Evolutionary conservation across 2,888 invertebrate species (phyloP).

Genomic region (Stictocephala bisonia): DNA sequence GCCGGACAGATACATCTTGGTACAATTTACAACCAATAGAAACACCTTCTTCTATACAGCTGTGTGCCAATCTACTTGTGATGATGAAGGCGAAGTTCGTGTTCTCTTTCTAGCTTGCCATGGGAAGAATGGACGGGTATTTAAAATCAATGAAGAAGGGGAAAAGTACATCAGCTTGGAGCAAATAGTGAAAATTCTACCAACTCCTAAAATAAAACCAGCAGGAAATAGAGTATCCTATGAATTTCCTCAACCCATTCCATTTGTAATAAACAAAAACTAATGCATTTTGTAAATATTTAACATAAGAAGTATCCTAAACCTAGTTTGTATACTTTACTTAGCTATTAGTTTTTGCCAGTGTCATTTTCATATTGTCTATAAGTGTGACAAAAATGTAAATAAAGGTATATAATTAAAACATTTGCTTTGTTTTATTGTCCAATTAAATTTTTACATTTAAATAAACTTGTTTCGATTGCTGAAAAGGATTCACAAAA

Average conservation of each 20-base stretch:
- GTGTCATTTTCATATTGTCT: neutral
- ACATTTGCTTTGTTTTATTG: too few relatives aligned
- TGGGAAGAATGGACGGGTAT: neutral
- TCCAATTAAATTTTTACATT: too few relatives aligned
- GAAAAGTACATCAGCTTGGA: neutral
- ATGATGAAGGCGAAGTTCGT: conserved; percentile 6
- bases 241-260: conserved; percentile 5
- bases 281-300: neutral
- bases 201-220: conserved; percentile 3
- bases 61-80: conserved; percentile 4
- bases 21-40: neutral
- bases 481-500: too few relatives aligned
- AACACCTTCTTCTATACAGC: conserved; percentile 4
- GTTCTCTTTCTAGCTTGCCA: neutral
- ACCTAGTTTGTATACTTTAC: neutral
- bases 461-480: too few relatives aligned
- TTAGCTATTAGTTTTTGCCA: conserved; percentile 1
- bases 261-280: neutral
- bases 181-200: neutral
- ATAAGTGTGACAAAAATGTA: too few relatives aligned
- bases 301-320: too few relatives aligned
- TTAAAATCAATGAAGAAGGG: conserved; percentile 8
- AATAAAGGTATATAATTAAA: too few relatives aligned
- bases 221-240: conserved; percentile 5
- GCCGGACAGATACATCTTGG: conserved; percentile 2